A percentile compares a stretch with the other conserved stretches of the same genome.
Evolutionary conservation across 1,140 invertebrate genomes (phyloP).

Genomic region (Cotesia typhae): DNA sequence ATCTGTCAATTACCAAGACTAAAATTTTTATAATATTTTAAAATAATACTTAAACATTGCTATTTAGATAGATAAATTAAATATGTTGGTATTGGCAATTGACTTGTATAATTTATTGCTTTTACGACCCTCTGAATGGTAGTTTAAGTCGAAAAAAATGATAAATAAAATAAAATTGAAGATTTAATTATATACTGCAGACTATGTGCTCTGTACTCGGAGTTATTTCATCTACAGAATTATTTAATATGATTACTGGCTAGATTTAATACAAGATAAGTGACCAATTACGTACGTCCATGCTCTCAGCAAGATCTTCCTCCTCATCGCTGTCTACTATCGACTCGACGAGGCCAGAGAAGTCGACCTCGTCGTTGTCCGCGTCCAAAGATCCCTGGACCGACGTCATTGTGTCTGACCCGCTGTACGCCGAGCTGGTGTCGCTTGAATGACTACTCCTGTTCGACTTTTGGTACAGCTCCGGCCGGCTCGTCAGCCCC

Average conservation of each 20-base stretch:
- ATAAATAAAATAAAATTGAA: too few relatives aligned
- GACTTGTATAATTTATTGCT: too few relatives aligned
- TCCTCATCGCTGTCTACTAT: constrained; percentile 95
- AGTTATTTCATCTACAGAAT: not conserved
- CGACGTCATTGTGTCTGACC: constrained; percentile 95
- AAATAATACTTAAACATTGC: too few relatives aligned
- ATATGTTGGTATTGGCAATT: too few relatives aligned
- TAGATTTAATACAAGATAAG: not conserved
- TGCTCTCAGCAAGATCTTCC: constrained; percentile 91
- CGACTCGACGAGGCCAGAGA: constrained; percentile 92
- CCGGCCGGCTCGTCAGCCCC: constrained; percentile 62
- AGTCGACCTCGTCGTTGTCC: constrained; percentile 89
- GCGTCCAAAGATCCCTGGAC: constrained; percentile 82
- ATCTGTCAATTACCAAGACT: too few relatives aligned
- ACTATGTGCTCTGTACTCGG: too few relatives aligned
- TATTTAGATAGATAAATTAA: too few relatives aligned
- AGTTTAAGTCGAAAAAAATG: too few relatives aligned
- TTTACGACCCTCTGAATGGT: too few relatives aligned
- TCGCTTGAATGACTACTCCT: constrained; percentile 90
- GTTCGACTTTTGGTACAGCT: constrained; percentile 82
- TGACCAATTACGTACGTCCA: constrained; percentile 73
- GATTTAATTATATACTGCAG: too few relatives aligned
- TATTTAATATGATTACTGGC: not conserved
- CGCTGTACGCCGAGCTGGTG: constrained; percentile 94
- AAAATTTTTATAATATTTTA: too few relatives aligned